Conservation (phyloP, 2,113 vertebrate species). For the Montifringilla adamsi region DNA sequence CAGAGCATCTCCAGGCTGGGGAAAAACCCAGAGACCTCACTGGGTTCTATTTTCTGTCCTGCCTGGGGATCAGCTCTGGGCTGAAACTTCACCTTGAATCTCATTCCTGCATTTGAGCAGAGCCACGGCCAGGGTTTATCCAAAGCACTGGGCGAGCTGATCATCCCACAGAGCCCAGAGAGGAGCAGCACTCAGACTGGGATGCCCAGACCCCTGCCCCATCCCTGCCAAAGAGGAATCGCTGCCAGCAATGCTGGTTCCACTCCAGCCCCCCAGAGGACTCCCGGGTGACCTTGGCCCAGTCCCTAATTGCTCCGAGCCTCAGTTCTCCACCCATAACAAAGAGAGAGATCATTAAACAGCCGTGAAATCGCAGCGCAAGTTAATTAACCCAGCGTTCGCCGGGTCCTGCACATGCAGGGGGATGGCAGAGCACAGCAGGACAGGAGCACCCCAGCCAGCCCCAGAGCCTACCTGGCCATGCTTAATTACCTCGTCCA, state of each 20-base stretch:
- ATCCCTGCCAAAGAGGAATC: not conserved
- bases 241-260: not conserved
- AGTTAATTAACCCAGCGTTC: conserved; percentile 12
- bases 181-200: not conserved
- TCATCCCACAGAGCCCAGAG: not conserved
- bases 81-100: conserved; percentile 48
- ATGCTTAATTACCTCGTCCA: not conserved
- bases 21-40: conserved; percentile 40
- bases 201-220: not conserved
- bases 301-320: not conserved
- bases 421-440: not conserved
- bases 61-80: conserved; percentile 45
- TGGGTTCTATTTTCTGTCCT: conserved; percentile 62
- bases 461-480: not conserved
- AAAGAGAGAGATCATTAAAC: conserved; percentile 36
- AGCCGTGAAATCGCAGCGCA: conserved; percentile 26
- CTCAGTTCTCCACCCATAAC: conserved; percentile 17
- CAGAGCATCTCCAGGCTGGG: conserved; percentile 37
- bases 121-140: not conserved
- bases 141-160: not conserved
- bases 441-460: not conserved
- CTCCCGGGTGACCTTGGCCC: conserved; percentile 11
- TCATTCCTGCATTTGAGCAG: not conserved
- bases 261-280: not conserved
- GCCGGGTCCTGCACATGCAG: not conserved